phyloP scores from a whole-genome alignment of 2,797 vertebrate species.

The Tauraco hartlaubi region DNA sequence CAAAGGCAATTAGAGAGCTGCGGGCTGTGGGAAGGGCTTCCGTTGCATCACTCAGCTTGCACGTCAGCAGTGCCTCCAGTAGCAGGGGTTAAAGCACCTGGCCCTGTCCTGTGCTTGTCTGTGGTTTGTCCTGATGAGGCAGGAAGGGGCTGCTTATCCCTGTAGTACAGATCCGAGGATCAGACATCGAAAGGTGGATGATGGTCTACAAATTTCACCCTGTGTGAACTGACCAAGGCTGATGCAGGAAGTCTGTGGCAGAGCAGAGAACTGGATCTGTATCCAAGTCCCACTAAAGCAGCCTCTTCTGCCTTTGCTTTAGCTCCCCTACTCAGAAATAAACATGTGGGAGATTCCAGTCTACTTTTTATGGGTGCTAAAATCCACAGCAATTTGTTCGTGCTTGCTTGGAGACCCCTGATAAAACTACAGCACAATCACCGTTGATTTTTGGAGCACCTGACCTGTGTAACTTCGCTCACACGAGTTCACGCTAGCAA shows the following conservation, averaged over 20 bases:
- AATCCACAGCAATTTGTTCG: neutral
- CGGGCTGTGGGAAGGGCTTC: neutral
- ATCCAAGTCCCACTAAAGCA: neutral
- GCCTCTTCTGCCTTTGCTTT: neutral
- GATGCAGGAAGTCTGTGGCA: neutral
- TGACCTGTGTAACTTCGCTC: neutral
- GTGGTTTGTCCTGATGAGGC: neutral
- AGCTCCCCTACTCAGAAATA: neutral
- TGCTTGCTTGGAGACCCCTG: neutral
- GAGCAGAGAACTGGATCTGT: neutral
- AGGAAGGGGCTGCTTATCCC: neutral
- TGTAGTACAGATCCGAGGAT: neutral
- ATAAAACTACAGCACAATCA: neutral
- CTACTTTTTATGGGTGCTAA: neutral
- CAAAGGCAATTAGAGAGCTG: neutral
- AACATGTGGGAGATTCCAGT: neutral
- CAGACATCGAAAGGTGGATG: neutral
- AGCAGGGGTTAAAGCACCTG: neutral
- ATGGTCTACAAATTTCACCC: neutral
- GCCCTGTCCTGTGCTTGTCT: neutral
- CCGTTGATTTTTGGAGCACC: neutral
- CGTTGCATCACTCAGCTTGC: neutral
- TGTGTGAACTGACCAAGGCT: neutral
- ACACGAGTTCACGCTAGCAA: neutral
- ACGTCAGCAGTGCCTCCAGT: neutral